phyloP scores from a whole-genome alignment of 2,797 vertebrate genomes.

The Emys orbicularis region DNA sequence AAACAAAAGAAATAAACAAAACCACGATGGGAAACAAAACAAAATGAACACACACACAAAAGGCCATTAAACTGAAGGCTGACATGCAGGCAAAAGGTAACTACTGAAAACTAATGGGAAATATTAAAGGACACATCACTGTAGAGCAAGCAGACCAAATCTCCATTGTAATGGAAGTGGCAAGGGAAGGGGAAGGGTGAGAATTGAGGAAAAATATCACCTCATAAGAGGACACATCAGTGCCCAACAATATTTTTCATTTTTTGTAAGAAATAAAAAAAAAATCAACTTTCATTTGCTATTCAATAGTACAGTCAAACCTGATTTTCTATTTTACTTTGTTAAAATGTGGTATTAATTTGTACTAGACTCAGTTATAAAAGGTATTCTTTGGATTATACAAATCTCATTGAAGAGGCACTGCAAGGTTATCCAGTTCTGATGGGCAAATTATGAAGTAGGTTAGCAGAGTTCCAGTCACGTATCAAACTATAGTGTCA shows the following conservation, averaged over 20 bases:
- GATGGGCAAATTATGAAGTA: not conserved
- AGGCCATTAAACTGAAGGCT: constrained; percentile 88
- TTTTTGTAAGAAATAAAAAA: not conserved
- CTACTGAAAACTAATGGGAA: constrained; percentile 79
- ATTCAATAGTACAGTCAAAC: not conserved
- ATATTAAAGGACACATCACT: constrained; percentile 69
- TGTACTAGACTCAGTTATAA: not conserved
- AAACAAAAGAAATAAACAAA: constrained; percentile 93
- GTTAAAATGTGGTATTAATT: not conserved
- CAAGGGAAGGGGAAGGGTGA: constrained; percentile 71
- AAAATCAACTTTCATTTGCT: fast-evolving
- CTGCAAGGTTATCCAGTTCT: not conserved
- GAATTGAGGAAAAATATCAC: constrained; percentile 57
- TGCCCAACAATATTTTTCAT: constrained; percentile 20
- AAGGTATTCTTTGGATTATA: not conserved
- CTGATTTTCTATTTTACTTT: not conserved
- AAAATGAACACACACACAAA: constrained; percentile 87
- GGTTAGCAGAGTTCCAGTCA: not conserved
- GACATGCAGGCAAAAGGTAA: constrained; percentile 80
- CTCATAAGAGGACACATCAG: constrained; percentile 61
- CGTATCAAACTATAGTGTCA: not conserved
- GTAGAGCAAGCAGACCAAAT: constrained; percentile 73
- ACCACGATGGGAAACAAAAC: constrained; percentile 89
- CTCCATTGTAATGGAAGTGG: constrained; percentile 73
- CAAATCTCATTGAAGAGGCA: not conserved